Evolutionary conservation across 2,113 vertebrate genomes (phyloP).

Genomic region (Lamprotornis superbus): DNA sequence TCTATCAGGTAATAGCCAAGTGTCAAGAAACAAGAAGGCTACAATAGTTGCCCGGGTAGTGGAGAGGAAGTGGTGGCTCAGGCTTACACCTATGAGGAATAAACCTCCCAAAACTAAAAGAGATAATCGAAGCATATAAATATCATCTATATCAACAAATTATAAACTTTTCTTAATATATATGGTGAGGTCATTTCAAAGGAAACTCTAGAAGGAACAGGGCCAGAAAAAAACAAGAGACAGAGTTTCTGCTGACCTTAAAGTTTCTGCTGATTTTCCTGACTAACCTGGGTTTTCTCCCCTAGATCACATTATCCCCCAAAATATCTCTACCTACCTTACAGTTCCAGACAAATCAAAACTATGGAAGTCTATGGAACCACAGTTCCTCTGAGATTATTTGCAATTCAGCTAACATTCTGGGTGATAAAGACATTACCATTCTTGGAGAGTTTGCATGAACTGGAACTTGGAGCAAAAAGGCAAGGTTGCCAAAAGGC

Average conservation of each 20-base stretch:
- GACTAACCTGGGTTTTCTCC: neutral
- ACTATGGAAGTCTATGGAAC: neutral
- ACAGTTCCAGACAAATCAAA: neutral
- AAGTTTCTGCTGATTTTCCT: neutral
- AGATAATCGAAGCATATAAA: neutral
- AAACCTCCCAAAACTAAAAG: neutral
- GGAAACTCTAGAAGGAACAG: neutral
- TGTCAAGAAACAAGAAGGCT: neutral
- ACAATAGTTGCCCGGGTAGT: fast-evolving
- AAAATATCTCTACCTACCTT: neutral
- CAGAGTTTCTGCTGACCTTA: neutral
- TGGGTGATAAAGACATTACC: neutral
- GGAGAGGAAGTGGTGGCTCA: neutral
- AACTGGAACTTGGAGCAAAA: neutral
- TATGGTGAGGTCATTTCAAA: neutral
- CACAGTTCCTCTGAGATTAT: neutral
- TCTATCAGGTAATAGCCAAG: neutral
- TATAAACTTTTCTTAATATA: neutral
- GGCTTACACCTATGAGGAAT: neutral
- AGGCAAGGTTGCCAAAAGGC: neutral
- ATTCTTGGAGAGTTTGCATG: neutral
- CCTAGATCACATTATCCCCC: neutral
- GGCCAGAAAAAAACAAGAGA: neutral
- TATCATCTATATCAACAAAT: neutral
- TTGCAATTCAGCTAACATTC: neutral